A percentile compares a stretch with the other conserved stretches of the same genome.
These are phyloP conservation scores for Cloeon dipterum DNA, from an alignment of 2,888 invertebrate genomes.

Conservation along the genomic window DNA sequence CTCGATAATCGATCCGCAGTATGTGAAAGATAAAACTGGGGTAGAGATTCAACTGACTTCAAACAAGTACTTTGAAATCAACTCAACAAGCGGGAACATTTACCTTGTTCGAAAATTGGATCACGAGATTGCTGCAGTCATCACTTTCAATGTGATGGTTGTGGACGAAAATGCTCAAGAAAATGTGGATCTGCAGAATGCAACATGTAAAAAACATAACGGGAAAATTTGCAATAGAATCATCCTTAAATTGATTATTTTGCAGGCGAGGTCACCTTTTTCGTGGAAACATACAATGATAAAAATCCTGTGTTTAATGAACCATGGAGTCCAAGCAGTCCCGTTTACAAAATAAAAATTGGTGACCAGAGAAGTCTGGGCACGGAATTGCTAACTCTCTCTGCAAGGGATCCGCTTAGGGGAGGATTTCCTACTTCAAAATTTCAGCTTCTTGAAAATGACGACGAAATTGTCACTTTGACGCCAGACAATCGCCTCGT, in stretches of 20 bases:
- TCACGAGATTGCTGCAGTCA: slow-evolving; percentile 48
- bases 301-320: slow-evolving; percentile 52
- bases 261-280: slow-evolving; percentile 45
- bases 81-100: slow-evolving; percentile 42
- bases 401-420: slow-evolving; percentile 46
- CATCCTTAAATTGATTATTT: slow-evolving; percentile 5
- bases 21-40: slow-evolving; percentile 51
- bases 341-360: slow-evolving; percentile 37
- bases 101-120: slow-evolving; percentile 39
- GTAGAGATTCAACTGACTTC: slow-evolving; percentile 17
- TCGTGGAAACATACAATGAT: slow-evolving; percentile 53
- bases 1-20: slow-evolving; percentile 38
- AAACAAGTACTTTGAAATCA: slow-evolving; percentile 23
- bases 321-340: slow-evolving; percentile 44
- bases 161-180: slow-evolving; percentile 43
- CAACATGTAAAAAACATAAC: too few species aligned
- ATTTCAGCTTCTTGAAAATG: slow-evolving; percentile 17
- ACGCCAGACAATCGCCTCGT: slow-evolving; percentile 39
- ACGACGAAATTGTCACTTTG: slow-evolving; percentile 20
- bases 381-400: slow-evolving; percentile 39
- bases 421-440: slow-evolving; percentile 31
- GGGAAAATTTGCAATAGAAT: too few species aligned
- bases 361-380: slow-evolving; percentile 58
- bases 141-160: slow-evolving; percentile 47
- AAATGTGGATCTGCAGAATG: slow-evolving; percentile 27